Conservation (phyloP, 2,797 vertebrate species). For the Pristis pectinata region DNA sequence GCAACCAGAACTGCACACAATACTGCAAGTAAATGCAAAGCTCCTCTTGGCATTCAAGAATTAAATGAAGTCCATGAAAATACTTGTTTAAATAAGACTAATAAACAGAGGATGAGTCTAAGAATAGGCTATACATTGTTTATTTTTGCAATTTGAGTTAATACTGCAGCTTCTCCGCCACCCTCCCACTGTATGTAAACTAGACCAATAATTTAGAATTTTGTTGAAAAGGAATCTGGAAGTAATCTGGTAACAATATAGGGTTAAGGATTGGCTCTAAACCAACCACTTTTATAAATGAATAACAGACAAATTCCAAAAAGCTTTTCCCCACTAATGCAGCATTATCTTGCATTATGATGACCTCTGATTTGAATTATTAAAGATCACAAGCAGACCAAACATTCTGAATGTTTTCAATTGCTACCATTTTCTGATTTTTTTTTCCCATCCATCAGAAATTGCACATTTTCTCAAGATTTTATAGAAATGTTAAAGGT, state of each 20-base stretch:
- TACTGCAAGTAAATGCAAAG: no score
- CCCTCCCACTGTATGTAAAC: not conserved
- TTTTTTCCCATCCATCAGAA: not conserved
- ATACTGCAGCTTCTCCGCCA: not conserved
- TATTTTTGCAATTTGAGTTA: no score
- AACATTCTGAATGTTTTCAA: not conserved
- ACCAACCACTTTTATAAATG: not conserved
- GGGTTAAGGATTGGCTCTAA: not conserved
- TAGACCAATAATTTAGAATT: not conserved
- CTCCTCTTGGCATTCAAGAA: no score
- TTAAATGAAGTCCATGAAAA: not conserved
- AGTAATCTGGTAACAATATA: not conserved
- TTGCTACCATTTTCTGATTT: not conserved
- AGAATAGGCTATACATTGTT: no score
- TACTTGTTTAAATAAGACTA: no score
- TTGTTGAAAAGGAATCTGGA: not conserved
- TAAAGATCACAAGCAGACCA: not conserved
- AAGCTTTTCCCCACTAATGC: not conserved
- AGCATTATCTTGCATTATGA: not conserved
- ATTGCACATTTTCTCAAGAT: not conserved
- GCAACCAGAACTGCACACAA: no score
- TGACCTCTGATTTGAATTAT: not conserved
- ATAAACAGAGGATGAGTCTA: no score
- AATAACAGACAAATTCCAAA: not conserved
- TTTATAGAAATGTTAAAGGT: not conserved